Evolutionary conservation across 2,888 invertebrate genomes (phyloP), one percentile per base, ranked within the genome.

Genomic region (Zaprionus obscuricornis): DNA sequence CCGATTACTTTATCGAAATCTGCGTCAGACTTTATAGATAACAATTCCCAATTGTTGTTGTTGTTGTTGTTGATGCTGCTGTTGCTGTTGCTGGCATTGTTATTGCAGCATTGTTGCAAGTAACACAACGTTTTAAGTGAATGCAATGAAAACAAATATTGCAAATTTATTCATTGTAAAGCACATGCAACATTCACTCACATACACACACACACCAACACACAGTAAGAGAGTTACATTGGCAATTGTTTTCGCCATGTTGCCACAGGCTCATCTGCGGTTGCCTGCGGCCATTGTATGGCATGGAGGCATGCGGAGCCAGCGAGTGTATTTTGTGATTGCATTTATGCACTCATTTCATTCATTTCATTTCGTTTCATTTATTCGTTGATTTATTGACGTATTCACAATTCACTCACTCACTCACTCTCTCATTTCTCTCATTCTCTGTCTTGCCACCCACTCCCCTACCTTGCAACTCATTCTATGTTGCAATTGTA

Each of bases 131-230:
- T 76, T 81, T 81, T 81, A 82, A 79, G 78, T 82, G 83, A 68
- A 79, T 68, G 72, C 66, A 74, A 82, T 67, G 79, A 64, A 85
- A 83, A 67, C 81, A 79, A 75, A 85, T 81, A 83, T 75, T 70
- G 79, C 65, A 70, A 75, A 83, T 85, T 73, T 83, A 73, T 85
- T 83, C 75, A 75, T 82, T 63, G 73, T 55, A 40, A 60, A 51
- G 40, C 50, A 26, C 34, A 55, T 47, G 55, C 16, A 34, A 20
- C 31, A 40, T 13, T 37, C 24, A 14, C 16, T 14, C 17, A 47
- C 27, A 52, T 27, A 18, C 11, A 34, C 24, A 46, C 34, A 33
- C 22, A 33, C 36, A 43, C 14, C 31, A 16, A 55, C 22, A 29
- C 27, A 34, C 27, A 13, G 24, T 7, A 14, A 11, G 29, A 13